Evolutionary conservation across 2,113 vertebrate genomes (phyloP), one percentile per base, ranked within the genome.

Genomic region (Hippocampus mohnikei): DNA sequence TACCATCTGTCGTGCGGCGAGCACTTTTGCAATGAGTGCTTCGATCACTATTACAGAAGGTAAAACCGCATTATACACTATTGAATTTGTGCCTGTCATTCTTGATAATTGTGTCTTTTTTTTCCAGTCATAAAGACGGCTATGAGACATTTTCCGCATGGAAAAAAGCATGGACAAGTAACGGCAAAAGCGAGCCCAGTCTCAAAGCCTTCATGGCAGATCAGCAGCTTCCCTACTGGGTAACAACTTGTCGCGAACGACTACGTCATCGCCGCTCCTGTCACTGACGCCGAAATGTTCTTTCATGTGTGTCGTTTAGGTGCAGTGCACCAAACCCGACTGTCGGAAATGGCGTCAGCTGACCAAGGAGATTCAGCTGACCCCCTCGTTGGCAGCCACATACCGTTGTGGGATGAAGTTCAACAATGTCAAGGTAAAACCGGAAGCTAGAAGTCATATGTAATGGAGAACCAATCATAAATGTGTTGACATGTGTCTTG

Each of bases 181-280:
- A 99, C 44, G 96, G 97, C 25, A 99, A 98, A 92, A 98, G 94
- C 42, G 97, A 99, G 80, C 97, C 97, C 16, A 98, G 96, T 81
- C 94, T 96, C 16, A 99, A 98, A 90, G 97, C 97, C 7, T 99
- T 96, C 85, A 99, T 99, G 97, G 96, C 97, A 16, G 97, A 99
- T 84, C 97, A 99, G 77, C 95, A 95, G 80, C 95, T 99, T 56
- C 96, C 97, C 18, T 99, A 94, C 69, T 99, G 97, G 97, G 97
- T 99, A 84, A 92, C 92, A 44, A 20, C 29, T 16, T n/a, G 11
- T 5, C 11, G 40, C 7, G 61, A 21, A n/a, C 37, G 3, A 0
- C 23, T 15, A 11, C 8, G 29, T 12, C 1, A 25, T 63, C 27
- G 16, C 23, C 48, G 25, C 3, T 50, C 53, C 25, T 69, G 8